Evolutionary conservation across 2,113 vertebrate species (phyloP).

Genomic region (Regulus satrapa): DNA sequence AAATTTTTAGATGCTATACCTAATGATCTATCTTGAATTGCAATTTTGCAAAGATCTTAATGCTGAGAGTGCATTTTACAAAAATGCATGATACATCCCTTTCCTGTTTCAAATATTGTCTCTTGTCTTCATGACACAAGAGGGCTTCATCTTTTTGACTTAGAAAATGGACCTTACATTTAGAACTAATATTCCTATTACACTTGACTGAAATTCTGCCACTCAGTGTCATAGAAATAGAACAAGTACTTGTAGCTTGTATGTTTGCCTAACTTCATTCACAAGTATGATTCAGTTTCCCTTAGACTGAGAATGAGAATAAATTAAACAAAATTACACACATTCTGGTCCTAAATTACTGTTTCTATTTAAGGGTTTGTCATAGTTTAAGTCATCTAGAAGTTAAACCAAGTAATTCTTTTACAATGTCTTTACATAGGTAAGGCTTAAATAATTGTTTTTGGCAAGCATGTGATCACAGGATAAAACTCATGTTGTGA

Average conservation of each 20-base stretch:
- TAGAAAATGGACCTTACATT: not conserved
- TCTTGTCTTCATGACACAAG: not conserved
- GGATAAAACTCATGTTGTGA: constrained; percentile 3
- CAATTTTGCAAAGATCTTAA: not conserved
- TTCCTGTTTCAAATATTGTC: not conserved
- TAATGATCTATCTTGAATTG: not conserved
- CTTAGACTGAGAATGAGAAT: not conserved
- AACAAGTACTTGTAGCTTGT: not conserved
- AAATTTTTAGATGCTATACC: not conserved
- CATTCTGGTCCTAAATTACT: not conserved
- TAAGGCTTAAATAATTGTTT: not conserved
- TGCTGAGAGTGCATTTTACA: not conserved
- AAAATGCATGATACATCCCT: not conserved
- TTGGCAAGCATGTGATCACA: not conserved
- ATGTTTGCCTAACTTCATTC: not conserved
- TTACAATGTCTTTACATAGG: not conserved
- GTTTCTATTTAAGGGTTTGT: not conserved
- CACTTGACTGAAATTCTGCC: not conserved
- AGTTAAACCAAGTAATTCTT: not conserved
- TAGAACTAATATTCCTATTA: not conserved
- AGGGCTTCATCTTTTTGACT: not conserved
- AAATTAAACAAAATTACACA: not conserved
- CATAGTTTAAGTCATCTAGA: not conserved
- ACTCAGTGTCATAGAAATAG: not conserved
- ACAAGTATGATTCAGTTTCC: not conserved